A percentile compares a stretch with the other conserved stretches of the same genome.
Conservation (phyloP, 2,888 invertebrate genomes). For the Machimus atricapillus region DNA sequence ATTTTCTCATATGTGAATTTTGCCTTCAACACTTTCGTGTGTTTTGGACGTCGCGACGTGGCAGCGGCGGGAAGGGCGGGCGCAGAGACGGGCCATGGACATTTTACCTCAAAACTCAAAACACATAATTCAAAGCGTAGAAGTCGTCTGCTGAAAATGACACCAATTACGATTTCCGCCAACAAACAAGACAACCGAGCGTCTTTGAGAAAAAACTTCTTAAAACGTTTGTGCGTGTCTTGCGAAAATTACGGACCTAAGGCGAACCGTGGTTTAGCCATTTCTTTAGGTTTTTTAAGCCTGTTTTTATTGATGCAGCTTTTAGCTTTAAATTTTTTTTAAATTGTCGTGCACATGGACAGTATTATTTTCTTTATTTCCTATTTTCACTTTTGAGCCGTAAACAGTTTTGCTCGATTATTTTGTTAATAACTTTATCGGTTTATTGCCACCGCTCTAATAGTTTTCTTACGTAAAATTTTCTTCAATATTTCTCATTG, state of each 20-base stretch:
- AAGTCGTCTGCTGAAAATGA: constrained; percentile 42
- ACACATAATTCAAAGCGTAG: constrained; percentile 14
- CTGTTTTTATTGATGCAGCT: background rate
- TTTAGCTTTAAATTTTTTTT: background rate
- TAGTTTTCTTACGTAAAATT: background rate
- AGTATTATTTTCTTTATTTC: background rate
- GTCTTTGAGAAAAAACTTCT: background rate
- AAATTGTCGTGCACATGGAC: background rate
- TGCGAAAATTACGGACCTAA: background rate
- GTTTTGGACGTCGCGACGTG: background rate
- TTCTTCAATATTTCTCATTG: background rate
- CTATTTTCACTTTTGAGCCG: background rate
- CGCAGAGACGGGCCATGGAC: background rate
- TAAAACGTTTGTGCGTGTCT: background rate
- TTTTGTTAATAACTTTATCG: background rate
- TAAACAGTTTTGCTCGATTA: background rate
- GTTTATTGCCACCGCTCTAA: background rate
- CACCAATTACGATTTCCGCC: constrained; percentile 46
- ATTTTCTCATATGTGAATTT: background rate
- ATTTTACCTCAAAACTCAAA: background rate
- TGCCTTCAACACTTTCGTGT: constrained; percentile 17
- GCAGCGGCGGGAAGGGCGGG: background rate
- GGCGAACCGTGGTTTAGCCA: background rate
- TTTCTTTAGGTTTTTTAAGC: background rate
- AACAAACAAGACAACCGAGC: background rate